These are phyloP conservation scores for Drosophila sp. DNA, from an alignment of 1,140 invertebrate species.

Conservation along the genomic window DNA sequence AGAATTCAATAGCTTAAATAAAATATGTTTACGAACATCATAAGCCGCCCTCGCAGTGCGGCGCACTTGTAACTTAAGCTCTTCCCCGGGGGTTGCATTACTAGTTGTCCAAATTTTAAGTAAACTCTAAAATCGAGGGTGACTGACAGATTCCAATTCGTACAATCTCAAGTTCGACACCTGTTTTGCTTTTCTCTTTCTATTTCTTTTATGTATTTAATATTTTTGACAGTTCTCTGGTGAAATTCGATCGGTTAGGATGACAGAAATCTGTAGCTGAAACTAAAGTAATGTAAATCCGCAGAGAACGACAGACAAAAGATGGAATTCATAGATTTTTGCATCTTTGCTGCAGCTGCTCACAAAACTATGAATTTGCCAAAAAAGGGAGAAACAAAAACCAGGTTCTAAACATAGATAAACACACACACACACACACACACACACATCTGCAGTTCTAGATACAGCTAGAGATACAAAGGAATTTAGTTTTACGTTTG, in stretches of 20 bases:
- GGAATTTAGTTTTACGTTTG: conserved; percentile 47
- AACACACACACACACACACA: not conserved
- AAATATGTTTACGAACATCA: not conserved
- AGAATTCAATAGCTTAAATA: no score
- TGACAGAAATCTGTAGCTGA: conserved; percentile 28
- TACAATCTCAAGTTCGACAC: conserved; percentile 27
- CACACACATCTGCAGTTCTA: conserved; percentile 20
- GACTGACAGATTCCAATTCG: conserved; percentile 9
- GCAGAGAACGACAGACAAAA: conserved; percentile 20
- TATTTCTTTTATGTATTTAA: no score
- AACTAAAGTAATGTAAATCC: conserved; percentile 38
- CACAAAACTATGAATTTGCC: conserved; percentile 17
- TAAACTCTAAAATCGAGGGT: conserved; percentile 31
- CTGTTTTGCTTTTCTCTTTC: conserved; percentile 20
- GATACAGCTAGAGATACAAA: conserved; percentile 25
- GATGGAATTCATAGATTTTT: conserved; percentile 39
- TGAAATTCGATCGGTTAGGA: conserved; percentile 48
- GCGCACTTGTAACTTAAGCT: conserved; percentile 44
- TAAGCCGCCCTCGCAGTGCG: conserved; percentile 14
- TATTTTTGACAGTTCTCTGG: conserved; percentile 3
- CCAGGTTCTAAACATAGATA: conserved; percentile 34
- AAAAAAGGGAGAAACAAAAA: conserved; percentile 35
- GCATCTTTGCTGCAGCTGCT: conserved; percentile 27
- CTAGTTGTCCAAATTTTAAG: conserved; percentile 47
- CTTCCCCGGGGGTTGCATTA: conserved; percentile 45